Conservation (phyloP, 2,797 vertebrate species). For the Pelochelys cantorii region DNA sequence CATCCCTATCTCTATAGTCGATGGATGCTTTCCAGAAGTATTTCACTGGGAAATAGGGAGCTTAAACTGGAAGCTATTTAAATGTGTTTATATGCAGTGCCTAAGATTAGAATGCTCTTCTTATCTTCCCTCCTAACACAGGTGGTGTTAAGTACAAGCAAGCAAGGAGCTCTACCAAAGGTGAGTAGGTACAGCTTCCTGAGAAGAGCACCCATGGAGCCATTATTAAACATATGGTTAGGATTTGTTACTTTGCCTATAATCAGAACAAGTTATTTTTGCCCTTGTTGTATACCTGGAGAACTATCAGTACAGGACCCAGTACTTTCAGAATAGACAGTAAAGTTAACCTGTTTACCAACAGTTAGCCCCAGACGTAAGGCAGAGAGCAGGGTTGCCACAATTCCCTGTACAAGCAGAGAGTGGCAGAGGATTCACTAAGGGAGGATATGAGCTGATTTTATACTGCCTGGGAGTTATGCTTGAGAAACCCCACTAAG, state of each 20-base stretch:
- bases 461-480: not conserved
- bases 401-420: not conserved
- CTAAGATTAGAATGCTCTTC: no score
- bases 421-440: no score
- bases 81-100: not conserved
- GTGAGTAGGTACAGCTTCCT: not conserved
- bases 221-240: not conserved
- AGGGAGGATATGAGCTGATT: not conserved
- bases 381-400: no score
- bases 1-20: not conserved
- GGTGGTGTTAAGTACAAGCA: not conserved
- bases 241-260: not conserved
- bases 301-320: no score
- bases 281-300: not conserved
- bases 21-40: not conserved
- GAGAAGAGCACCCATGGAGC: not conserved
- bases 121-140: no score
- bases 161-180: not conserved
- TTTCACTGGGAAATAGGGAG: not conserved
- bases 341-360: no score
- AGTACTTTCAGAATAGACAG: not conserved
- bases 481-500: not conserved
- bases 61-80: not conserved
- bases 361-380: no score
- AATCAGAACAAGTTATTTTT: not conserved